These are phyloP conservation scores for Takifugu bimaculatus DNA, from an alignment of 2,113 vertebrate genomes.

Conservation along the genomic window DNA sequence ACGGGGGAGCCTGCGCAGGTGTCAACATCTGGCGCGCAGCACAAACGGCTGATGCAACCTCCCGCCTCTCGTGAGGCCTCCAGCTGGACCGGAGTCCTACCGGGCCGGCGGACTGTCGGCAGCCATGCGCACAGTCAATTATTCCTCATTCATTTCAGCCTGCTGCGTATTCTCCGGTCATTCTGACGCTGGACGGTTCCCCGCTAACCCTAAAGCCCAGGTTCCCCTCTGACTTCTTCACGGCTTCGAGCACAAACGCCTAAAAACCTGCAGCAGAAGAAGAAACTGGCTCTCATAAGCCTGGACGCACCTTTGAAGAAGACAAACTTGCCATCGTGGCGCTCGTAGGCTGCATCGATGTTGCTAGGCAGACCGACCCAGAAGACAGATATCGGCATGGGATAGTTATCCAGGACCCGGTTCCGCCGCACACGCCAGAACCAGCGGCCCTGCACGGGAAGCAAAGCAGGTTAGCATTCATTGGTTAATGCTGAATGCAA, in stretches of 20 bases:
- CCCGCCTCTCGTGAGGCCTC: conserved; percentile 24
- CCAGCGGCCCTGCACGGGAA: conserved; percentile 82
- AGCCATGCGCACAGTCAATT: background rate
- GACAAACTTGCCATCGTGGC: conserved; percentile 90
- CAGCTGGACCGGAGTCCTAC: conserved; percentile 43
- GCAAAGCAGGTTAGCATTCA: background rate
- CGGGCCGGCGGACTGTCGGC: conserved; percentile 22
- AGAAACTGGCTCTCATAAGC: background rate
- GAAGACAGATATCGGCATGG: conserved; percentile 93
- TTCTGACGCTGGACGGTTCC: too few species aligned
- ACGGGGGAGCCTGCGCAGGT: conserved; percentile 23
- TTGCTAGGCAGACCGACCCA: conserved; percentile 88
- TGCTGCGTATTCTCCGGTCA: too few species aligned
- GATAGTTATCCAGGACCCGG: conserved; percentile 91
- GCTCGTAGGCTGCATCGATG: conserved; percentile 90
- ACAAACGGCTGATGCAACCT: conserved; percentile 47
- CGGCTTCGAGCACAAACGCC: background rate
- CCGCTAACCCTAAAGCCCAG: too few species aligned
- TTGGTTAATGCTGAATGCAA: too few species aligned
- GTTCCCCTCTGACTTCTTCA: too few species aligned
- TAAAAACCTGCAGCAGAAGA: conserved; percentile 1
- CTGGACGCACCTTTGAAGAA: conserved; percentile 86
- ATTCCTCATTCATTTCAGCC: too few species aligned
- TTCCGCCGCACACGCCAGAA: conserved; percentile 95
- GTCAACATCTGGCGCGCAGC: conserved; percentile 39